Conservation (phyloP, 2,888 invertebrate genomes). For the Erynnis tages region DNA sequence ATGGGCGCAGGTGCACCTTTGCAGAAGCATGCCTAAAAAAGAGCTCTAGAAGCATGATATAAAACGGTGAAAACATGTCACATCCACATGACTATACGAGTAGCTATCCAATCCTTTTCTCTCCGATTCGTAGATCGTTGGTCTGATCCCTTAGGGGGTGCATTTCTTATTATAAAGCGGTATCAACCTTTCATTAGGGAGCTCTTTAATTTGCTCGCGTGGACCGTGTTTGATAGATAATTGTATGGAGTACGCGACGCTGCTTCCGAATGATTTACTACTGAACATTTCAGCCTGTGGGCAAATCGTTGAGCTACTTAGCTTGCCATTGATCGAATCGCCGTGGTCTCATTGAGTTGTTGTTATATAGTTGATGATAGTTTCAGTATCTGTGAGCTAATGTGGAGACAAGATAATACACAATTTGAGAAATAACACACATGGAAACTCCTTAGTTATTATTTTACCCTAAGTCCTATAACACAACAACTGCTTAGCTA, state of each 20-base stretch:
- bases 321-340: neutral
- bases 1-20: too few relatives aligned
- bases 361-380: neutral
- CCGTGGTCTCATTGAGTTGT: neutral
- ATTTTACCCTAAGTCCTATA: too few relatives aligned
- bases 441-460: too few relatives aligned
- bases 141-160: conserved; percentile 23
- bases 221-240: conserved; percentile 33
- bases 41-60: too few relatives aligned
- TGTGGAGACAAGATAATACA: too few relatives aligned
- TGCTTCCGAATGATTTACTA: conserved; percentile 28
- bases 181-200: conserved; percentile 30
- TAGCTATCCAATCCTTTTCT: too few relatives aligned
- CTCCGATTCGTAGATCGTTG: conserved; percentile 7
- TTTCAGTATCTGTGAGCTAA: too few relatives aligned
- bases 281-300: conserved; percentile 24
- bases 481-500: too few relatives aligned
- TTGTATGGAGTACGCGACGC: conserved; percentile 37
- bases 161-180: conserved; percentile 36
- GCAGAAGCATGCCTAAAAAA: too few relatives aligned
- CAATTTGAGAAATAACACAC: too few relatives aligned
- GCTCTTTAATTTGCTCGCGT: conserved; percentile 35
- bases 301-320: conserved; percentile 3
- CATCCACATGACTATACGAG: too few relatives aligned
- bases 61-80: too few relatives aligned